These are phyloP conservation scores for Phragmatobia fuliginosa DNA, from an alignment of 2,888 invertebrate genomes.

Conservation along the genomic window DNA sequence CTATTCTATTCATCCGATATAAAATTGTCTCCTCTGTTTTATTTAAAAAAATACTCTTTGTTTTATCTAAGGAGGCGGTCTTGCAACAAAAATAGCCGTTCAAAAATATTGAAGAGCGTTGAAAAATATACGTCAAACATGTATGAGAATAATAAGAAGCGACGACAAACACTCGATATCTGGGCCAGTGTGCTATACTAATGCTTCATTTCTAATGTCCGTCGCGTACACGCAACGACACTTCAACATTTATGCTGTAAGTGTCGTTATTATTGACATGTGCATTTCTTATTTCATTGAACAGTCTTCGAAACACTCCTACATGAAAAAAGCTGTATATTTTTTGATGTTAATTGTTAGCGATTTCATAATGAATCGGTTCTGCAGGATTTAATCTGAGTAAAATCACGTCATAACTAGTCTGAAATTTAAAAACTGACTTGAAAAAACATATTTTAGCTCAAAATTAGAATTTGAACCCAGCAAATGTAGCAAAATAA, in stretches of 20 bases:
- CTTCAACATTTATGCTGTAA: neutral
- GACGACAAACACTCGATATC: constrained; percentile 75
- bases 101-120: constrained; percentile 83
- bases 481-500: no score
- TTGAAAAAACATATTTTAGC: no score
- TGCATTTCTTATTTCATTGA: constrained; percentile 19
- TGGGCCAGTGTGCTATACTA: constrained; percentile 59
- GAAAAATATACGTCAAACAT: constrained; percentile 83
- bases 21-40: constrained; percentile 37
- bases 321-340: neutral
- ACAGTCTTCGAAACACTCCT: neutral
- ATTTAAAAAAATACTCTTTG: constrained; percentile 61
- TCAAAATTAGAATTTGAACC: no score
- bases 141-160: constrained; percentile 75
- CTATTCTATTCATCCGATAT: neutral
- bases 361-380: no score
- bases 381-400: no score
- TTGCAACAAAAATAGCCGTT: constrained; percentile 76
- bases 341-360: neutral
- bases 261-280: constrained; percentile 27
- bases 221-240: constrained; percentile 23
- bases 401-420: neutral
- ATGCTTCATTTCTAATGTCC: constrained; percentile 47
- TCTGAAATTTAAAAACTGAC: no score
- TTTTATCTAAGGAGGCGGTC: constrained; percentile 68